phyloP scores from a whole-genome alignment of 2,113 vertebrate genomes.

The Nesogale talazaci region DNA sequence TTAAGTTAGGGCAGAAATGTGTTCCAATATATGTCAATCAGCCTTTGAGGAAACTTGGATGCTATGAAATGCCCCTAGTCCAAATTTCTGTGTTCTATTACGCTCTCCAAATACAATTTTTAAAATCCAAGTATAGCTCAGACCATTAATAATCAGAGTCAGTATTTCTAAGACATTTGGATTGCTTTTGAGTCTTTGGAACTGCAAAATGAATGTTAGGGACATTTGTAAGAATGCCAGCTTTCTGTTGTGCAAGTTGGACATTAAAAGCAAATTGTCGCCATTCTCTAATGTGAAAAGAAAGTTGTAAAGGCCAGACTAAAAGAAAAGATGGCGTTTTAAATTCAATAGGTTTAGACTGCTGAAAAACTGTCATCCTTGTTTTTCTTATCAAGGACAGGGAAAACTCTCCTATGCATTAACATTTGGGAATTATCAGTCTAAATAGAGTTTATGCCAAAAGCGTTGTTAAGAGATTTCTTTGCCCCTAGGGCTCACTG shows the following conservation, averaged over 20 bases:
- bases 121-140: background rate
- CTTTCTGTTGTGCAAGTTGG: slow-evolving; percentile 41
- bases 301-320: background rate
- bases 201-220: background rate
- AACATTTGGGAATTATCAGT: slow-evolving; percentile 30
- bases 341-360: background rate
- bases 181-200: slow-evolving; percentile 44
- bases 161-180: slow-evolving; percentile 25
- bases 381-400: slow-evolving; percentile 36
- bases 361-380: background rate
- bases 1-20: background rate
- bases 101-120: slow-evolving; percentile 4
- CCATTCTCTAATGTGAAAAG: slow-evolving; percentile 18
- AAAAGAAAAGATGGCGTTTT: slow-evolving; percentile 13
- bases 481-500: background rate
- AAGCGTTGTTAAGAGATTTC: slow-evolving; percentile 31
- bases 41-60: slow-evolving; percentile 25
- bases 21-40: background rate
- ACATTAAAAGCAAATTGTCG: background rate
- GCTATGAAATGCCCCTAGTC: slow-evolving; percentile 34
- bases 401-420: background rate
- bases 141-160: background rate
- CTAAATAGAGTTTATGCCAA: background rate
- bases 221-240: background rate
- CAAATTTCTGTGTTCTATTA: slow-evolving; percentile 1